Evolutionary conservation across 2,888 invertebrate genomes (phyloP), one percentile per base, ranked within the genome.

Genomic region (Hemicrepidius hirtus): DNA sequence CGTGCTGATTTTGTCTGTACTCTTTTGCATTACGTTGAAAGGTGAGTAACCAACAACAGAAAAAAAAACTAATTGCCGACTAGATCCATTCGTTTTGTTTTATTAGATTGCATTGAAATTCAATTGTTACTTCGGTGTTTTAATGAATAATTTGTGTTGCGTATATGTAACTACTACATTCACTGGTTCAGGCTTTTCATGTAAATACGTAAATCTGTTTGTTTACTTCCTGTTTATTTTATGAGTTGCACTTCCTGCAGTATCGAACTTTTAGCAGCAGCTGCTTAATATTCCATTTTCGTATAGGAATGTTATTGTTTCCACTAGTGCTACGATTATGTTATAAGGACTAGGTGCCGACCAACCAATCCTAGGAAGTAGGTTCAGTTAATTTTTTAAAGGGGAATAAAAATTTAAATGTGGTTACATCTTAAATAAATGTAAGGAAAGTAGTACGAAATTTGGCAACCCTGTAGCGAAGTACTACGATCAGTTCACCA

Each of bases 41-140:
- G 60, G 60, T 60, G 44, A 60, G 41, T 59, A 59, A 59, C 59
- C 59, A 59, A 59, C 20, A 20, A 24, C 12, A 40, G n/a, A 37
- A 35, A 40, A 59, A 40, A 59, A 40, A 32, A 10, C 10, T 18
- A 49, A 49, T 13, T n/a, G 28, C 9, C 28, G 6, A 12, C 16
- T 13, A 16, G 32, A 55, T 49, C 21, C 10, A 49, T 21, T 18
- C 21, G 9, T 49, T 49, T 55, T 55, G 53, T 55, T 55, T 49
- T 13, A 40, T 46, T 46, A 32, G 13, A 7, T 24, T n/a, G n/a
- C n/a, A 37, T 60, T 60, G 41, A 28, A 24, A 60, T 60, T 60
- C 20, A 24, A n/a, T n/a, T n/a, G 60, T 21, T 21, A 18, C 18
- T n/a, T n/a, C 20, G 3, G 55, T 24, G 50, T 5, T 32, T 21